A percentile compares a stretch with the other conserved stretches of the same genome.
Conservation (phyloP, 1,140 invertebrate genomes). For the Hypsibius dujardini region DNA sequence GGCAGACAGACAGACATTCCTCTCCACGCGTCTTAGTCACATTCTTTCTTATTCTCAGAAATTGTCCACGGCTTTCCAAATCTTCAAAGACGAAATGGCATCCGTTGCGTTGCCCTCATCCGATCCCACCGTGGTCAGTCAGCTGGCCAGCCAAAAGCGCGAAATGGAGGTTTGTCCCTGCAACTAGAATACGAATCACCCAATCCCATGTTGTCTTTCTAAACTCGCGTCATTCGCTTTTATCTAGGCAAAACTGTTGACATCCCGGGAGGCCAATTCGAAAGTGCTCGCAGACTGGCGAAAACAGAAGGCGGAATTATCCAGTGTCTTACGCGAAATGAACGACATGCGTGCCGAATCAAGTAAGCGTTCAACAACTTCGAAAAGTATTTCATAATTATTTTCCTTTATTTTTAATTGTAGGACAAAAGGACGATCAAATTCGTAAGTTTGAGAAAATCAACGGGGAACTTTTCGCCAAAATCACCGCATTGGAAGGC, state of each 20-base stretch:
- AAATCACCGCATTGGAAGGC: neutral
- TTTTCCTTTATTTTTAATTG: neutral
- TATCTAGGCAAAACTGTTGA: too few relatives aligned
- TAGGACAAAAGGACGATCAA: neutral
- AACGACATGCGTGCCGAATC: neutral
- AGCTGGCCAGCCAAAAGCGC: conserved; percentile 3
- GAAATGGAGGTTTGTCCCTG: neutral
- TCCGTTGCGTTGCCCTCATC: too few relatives aligned
- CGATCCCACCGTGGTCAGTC: too few relatives aligned
- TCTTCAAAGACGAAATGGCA: neutral
- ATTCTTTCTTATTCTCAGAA: conserved; percentile 3
- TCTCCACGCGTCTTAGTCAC: too few relatives aligned
- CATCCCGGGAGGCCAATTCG: neutral
- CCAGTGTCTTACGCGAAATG: neutral
- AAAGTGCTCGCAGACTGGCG: neutral
- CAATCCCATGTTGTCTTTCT: neutral
- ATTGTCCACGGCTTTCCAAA: conserved; percentile 4
- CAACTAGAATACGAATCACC: too few relatives aligned
- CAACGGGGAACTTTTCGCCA: neutral
- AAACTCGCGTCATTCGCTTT: neutral
- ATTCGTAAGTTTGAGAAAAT: neutral
- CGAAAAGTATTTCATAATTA: too few relatives aligned
- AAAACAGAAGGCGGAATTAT: neutral
- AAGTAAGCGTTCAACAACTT: neutral
- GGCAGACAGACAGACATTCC: too few relatives aligned